Percentiles rank a stretch among this genome's conserved stretches.
Evolutionary conservation across 2,888 invertebrate species (phyloP).

Genomic region (Harmothoe impar): DNA sequence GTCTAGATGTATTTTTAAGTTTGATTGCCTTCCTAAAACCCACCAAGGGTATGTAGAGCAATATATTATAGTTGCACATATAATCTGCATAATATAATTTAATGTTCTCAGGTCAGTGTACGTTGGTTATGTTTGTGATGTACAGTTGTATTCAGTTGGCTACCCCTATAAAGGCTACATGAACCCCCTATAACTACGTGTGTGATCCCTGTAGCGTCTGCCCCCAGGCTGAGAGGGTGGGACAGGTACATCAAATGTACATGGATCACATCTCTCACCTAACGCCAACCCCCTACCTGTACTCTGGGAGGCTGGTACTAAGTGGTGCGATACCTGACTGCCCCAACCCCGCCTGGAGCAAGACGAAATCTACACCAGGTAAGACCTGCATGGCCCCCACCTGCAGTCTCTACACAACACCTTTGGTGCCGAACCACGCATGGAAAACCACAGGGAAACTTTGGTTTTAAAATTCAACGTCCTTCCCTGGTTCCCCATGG

Average conservation of each 20-base stretch:
- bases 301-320: background rate
- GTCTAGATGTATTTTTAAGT: too few species aligned
- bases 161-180: too few species aligned
- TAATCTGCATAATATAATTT: too few species aligned
- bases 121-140: too few species aligned
- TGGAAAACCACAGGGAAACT: background rate
- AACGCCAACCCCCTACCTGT: background rate
- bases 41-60: too few species aligned
- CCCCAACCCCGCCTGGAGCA: background rate
- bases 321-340: background rate
- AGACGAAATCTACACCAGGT: background rate
- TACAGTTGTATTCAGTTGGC: too few species aligned
- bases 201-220: slow-evolving; percentile 15
- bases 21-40: too few species aligned
- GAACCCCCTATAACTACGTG: background rate
- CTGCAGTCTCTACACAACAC: background rate
- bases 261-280: background rate
- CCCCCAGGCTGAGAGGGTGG: background rate
- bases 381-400: background rate
- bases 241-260: background rate
- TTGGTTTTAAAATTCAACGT: background rate
- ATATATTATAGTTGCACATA: too few species aligned
- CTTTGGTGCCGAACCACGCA: background rate
- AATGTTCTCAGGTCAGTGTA: too few species aligned
- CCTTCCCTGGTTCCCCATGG: background rate